phyloP scores from a whole-genome alignment of 2,113 vertebrate species.

The Fukomys damarensis region DNA sequence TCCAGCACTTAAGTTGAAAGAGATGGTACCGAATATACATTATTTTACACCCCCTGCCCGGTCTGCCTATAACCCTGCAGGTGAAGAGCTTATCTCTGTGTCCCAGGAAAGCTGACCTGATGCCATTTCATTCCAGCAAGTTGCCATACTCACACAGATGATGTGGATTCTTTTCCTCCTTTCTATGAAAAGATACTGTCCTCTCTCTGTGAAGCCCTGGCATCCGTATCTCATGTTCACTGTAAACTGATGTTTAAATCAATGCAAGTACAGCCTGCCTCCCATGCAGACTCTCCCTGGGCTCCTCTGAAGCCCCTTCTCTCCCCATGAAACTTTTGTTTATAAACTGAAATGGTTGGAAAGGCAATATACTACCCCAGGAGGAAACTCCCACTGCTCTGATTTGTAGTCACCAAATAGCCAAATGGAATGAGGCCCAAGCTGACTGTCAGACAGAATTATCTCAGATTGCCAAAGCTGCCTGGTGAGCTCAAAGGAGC shows the following conservation, averaged over 20 bases:
- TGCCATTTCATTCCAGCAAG: background rate
- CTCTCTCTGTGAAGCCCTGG: background rate
- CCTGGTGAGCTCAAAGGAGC: background rate
- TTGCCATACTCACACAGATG: background rate
- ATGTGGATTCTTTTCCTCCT: background rate
- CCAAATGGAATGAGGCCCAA: background rate
- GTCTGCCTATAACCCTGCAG: background rate
- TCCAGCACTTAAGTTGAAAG: background rate
- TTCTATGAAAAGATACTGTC: background rate
- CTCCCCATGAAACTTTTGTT: background rate
- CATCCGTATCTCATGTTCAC: no score
- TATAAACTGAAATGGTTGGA: background rate
- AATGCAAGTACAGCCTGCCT: background rate
- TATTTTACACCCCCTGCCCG: background rate
- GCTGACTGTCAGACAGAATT: background rate
- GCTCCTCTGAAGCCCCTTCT: background rate
- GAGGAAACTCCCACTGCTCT: background rate
- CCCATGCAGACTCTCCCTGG: background rate
- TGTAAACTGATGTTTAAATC: background rate
- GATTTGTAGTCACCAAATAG: background rate
- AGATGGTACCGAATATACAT: background rate
- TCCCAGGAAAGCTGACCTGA: background rate
- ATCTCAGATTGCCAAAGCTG: background rate
- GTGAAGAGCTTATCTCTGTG: background rate
- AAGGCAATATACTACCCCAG: background rate